Percentiles rank a stretch among this genome's conserved stretches.
phyloP scores from a whole-genome alignment of 2,797 vertebrate species.

The Pelochelys cantorii region DNA sequence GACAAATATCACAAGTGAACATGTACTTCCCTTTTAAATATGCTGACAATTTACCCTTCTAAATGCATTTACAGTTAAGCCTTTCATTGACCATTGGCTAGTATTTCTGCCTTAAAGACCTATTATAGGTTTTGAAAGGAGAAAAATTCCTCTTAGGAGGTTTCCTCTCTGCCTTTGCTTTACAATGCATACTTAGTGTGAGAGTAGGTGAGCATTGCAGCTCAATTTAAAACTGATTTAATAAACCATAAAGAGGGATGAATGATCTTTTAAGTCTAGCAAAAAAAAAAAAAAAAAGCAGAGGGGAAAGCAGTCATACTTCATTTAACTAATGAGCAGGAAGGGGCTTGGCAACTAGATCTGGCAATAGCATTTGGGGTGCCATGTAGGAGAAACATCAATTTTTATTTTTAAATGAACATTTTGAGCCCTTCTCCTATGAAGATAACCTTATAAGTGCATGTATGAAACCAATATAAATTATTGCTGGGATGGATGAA shows the following conservation, averaged over 20 bases:
- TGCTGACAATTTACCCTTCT: not conserved
- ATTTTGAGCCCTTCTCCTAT: not conserved
- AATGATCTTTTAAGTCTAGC: not conserved
- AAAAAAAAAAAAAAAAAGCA: not conserved
- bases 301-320: not conserved
- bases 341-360: not conserved
- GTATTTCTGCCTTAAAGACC: not conserved
- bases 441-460: not conserved
- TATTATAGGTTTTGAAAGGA: not conserved
- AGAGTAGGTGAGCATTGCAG: not conserved
- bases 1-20: not conserved
- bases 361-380: not conserved
- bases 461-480: not conserved
- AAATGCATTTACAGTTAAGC: not conserved
- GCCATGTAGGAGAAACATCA: not conserved
- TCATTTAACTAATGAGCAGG: not conserved
- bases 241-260: not conserved
- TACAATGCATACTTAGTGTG: not conserved
- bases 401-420: not conserved
- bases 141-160: not conserved
- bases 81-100: not conserved
- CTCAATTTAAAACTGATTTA: not conserved
- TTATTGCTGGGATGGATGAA: not conserved
- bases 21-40: not conserved
- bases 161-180: not conserved